Evolutionary conservation across 2,113 vertebrate species (phyloP).

Genomic region (Camelus bactrianus): DNA sequence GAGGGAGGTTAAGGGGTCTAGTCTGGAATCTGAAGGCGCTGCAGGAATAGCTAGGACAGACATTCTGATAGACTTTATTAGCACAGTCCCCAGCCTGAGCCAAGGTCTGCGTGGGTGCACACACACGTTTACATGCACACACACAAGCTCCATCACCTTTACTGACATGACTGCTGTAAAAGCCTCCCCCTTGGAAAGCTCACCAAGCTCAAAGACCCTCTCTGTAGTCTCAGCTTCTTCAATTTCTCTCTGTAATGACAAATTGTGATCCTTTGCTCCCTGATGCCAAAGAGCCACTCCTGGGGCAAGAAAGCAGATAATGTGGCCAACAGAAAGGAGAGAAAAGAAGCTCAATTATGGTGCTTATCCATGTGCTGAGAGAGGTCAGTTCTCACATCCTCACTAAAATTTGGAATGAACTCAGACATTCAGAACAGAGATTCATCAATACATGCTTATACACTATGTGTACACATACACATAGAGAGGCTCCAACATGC

Average conservation of each 20-base stretch:
- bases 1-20: not conserved
- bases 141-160: not conserved
- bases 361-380: not conserved
- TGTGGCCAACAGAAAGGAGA: not conserved
- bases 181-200: not conserved
- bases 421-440: not conserved
- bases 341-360: not conserved
- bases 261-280: not conserved
- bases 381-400: not conserved
- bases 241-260: not conserved
- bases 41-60: not conserved
- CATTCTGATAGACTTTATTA: not conserved
- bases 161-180: not conserved
- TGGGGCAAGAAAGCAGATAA: not conserved
- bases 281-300: not conserved
- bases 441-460: too few relatives aligned
- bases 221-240: not conserved
- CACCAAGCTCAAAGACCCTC: not conserved
- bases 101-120: not conserved
- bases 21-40: not conserved
- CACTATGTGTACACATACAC: not conserved
- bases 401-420: not conserved
- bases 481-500: not conserved
- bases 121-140: fast-evolving
- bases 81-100: not conserved